These are phyloP conservation scores for Otus sunia DNA, from an alignment of 2,113 vertebrate species.

Conservation along the genomic window DNA sequence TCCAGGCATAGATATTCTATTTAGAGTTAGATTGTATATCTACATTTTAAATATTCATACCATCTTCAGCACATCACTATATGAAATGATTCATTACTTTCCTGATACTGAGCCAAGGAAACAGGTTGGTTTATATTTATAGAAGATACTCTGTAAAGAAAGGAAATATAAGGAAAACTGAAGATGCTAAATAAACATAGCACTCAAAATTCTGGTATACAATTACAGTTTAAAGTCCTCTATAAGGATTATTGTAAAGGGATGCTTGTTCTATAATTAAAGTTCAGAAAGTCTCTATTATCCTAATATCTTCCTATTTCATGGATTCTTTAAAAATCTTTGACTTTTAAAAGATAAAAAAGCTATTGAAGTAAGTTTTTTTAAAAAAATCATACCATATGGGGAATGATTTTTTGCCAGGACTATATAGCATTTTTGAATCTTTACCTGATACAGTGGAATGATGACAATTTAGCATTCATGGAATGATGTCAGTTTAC, in stretches of 20 bases:
- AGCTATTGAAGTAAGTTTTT: not conserved
- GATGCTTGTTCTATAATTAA: not conserved
- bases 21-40: not conserved
- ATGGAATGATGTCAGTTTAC: not conserved
- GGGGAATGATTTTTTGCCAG: not conserved
- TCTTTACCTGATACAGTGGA: not conserved
- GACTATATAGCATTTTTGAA: not conserved
- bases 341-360: not conserved
- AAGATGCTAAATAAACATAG: not conserved
- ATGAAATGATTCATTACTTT: constrained; percentile 5
- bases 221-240: not conserved
- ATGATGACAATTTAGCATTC: not conserved
- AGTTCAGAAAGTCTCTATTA: not conserved
- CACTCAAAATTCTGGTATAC: not conserved
- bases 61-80: not conserved
- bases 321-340: not conserved
- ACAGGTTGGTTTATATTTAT: not conserved
- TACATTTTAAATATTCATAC: constrained; percentile 22
- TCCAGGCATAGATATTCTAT: not conserved
- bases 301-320: not conserved
- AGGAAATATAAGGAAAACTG: not conserved
- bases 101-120: not conserved
- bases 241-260: not conserved
- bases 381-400: not conserved
- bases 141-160: not conserved